Conservation (phyloP, 2,113 vertebrate species). For the Psephotus haematonotus region DNA sequence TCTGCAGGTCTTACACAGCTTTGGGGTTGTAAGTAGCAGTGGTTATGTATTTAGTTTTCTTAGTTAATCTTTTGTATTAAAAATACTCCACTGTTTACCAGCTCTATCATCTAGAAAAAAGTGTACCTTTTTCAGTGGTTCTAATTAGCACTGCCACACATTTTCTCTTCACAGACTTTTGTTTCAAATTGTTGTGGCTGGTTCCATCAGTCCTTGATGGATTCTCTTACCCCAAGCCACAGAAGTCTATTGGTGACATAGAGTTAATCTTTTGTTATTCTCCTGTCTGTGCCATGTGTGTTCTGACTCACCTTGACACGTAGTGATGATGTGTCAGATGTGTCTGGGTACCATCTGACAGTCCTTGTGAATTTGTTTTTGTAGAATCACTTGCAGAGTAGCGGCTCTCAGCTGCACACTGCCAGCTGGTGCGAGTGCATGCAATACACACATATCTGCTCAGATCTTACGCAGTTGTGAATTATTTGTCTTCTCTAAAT, state of each 20-base stretch:
- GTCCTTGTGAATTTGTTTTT: background rate
- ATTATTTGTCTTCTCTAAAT: slow-evolving; percentile 41
- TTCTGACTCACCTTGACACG: background rate
- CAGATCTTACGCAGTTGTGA: background rate
- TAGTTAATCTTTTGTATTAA: background rate
- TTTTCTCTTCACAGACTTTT: background rate
- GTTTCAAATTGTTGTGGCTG: background rate
- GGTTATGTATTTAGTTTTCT: background rate
- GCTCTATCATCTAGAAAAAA: background rate
- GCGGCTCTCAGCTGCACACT: background rate
- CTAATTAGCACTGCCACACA: background rate
- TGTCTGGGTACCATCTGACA: background rate
- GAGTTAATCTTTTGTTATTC: background rate
- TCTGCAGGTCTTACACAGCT: background rate
- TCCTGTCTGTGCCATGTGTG: background rate
- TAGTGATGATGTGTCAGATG: background rate
- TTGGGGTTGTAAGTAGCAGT: background rate
- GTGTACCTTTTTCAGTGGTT: background rate
- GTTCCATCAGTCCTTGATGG: background rate
- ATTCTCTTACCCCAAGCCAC: background rate
- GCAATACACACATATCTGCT: background rate
- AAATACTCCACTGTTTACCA: background rate
- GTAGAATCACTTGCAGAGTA: background rate
- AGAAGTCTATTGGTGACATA: background rate
- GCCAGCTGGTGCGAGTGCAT: background rate